phyloP scores from a whole-genome alignment of 2,888 invertebrate species.

The Tetropium fuscum region DNA sequence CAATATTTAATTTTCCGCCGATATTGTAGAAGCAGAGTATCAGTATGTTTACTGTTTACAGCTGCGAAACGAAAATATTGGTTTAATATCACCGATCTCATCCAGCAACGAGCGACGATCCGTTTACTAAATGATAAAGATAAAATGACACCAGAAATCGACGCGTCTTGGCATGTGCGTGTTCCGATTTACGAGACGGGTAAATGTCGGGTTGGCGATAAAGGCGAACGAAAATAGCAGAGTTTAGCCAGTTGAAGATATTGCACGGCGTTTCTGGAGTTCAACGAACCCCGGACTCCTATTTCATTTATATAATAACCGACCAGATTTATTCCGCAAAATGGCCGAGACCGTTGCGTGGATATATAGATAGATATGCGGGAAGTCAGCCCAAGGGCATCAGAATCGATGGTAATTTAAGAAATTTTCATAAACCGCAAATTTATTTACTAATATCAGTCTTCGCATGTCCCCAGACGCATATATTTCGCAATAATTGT shows the following conservation, averaged over 20 bases:
- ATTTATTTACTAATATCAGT: too few species aligned
- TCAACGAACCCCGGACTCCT: constrained; percentile 36
- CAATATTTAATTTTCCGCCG: too few species aligned
- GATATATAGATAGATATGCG: not conserved
- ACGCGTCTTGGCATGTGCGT: not conserved
- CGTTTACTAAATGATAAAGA: too few species aligned
- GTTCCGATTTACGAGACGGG: constrained; percentile 4
- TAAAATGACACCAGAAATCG: constrained; percentile 3
- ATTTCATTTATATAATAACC: constrained; percentile 38
- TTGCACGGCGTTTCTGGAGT: constrained; percentile 23
- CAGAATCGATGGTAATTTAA: not conserved
- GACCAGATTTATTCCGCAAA: constrained; percentile 21
- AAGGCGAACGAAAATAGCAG: constrained; percentile 15
- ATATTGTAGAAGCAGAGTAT: too few species aligned
- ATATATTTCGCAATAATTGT: too few species aligned
- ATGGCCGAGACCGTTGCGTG: not conserved
- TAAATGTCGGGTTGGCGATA: constrained; percentile 6
- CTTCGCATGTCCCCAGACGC: too few species aligned
- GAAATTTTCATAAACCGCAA: too few species aligned
- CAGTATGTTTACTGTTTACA: too few species aligned
- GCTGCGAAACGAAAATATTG: too few species aligned
- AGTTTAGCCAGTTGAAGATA: constrained; percentile 24
- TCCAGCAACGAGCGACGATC: too few species aligned
- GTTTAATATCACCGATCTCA: too few species aligned
- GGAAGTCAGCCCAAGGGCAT: too few species aligned